phyloP scores from a whole-genome alignment of 2,113 vertebrate genomes.

The Octodon degus region DNA sequence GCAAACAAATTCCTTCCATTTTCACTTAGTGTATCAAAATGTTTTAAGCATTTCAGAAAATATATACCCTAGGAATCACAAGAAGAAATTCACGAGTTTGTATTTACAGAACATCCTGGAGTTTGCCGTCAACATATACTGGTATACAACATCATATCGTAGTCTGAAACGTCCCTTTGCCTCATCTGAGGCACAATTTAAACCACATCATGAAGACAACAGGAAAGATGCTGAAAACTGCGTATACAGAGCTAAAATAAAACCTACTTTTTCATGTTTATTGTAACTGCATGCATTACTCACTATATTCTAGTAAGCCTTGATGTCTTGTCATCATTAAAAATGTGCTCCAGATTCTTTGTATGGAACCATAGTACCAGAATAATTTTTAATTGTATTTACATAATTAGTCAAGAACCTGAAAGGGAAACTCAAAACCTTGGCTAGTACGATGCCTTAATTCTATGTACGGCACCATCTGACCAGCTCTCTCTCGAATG shows the following conservation, averaged over 20 bases:
- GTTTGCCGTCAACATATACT: background rate
- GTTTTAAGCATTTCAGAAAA: background rate
- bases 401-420: background rate
- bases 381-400: conserved; percentile 40
- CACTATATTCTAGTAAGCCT: background rate
- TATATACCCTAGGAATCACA: background rate
- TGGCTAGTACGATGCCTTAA: background rate
- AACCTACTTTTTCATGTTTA: background rate
- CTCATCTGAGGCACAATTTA: too few relatives aligned
- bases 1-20: background rate
- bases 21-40: background rate
- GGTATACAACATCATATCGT: background rate
- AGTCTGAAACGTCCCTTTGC: background rate
- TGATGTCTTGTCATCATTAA: background rate
- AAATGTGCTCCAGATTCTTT: background rate
- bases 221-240: background rate
- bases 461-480: background rate
- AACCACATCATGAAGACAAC: background rate
- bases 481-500: background rate
- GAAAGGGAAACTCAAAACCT: background rate
- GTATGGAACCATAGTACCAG: background rate
- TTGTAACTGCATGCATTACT: background rate
- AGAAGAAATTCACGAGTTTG: background rate
- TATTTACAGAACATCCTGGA: background rate
- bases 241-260: background rate